These are phyloP conservation scores for Sphenopsis melanotis DNA, from an alignment of 2,797 vertebrate genomes.

Conservation along the genomic window DNA sequence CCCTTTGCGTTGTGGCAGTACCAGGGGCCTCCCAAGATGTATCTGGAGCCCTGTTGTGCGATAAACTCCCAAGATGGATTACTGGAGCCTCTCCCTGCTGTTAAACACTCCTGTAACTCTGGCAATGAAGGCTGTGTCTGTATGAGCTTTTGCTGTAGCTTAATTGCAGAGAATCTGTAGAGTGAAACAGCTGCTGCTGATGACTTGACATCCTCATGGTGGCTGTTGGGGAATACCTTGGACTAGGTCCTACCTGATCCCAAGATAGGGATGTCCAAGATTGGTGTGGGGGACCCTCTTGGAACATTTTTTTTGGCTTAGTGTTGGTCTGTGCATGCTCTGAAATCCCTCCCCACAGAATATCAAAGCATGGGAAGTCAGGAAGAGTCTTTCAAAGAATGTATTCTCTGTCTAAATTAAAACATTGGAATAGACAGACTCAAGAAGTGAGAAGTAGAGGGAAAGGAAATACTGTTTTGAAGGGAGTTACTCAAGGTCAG, in stretches of 20 bases:
- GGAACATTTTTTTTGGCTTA: background rate
- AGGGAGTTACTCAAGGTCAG: background rate
- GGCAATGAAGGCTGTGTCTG: background rate
- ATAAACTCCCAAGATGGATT: background rate
- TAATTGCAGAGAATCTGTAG: background rate
- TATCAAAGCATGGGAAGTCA: background rate
- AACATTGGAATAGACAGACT: background rate
- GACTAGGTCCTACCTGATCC: background rate
- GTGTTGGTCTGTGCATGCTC: background rate
- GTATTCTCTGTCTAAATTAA: background rate
- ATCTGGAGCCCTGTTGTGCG: background rate
- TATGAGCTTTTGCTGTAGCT: background rate
- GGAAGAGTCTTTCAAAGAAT: background rate
- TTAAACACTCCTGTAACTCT: background rate
- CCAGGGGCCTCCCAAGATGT: background rate
- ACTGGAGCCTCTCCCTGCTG: background rate
- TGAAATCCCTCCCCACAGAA: background rate
- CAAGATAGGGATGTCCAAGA: background rate
- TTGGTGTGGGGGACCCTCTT: background rate
- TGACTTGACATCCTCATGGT: background rate
- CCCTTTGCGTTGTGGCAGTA: background rate
- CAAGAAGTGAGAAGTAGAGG: background rate
- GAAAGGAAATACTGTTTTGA: background rate
- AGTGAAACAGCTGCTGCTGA: background rate
- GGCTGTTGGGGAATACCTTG: background rate